These are phyloP conservation scores for Symphodus melops DNA, from an alignment of 2,113 vertebrate species.

Conservation along the genomic window DNA sequence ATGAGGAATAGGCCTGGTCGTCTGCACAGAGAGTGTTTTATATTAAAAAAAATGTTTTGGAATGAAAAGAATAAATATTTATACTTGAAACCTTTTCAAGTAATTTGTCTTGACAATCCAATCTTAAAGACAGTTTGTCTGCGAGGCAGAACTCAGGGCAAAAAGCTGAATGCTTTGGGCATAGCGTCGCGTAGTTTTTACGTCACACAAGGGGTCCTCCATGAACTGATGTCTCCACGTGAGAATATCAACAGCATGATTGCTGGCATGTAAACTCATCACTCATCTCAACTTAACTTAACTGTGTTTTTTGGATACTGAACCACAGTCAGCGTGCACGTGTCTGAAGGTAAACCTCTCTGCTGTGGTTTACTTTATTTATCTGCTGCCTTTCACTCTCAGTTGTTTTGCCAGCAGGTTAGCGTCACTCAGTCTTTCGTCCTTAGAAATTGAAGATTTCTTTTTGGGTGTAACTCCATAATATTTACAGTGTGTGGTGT, in stretches of 20 bases:
- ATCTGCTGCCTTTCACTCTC: neutral
- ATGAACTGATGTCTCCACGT: slow-evolving; percentile 70
- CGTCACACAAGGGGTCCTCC: slow-evolving; percentile 72
- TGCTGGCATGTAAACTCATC: slow-evolving; percentile 12
- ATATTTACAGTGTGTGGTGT: neutral
- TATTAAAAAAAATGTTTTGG: no score
- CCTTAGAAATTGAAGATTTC: neutral
- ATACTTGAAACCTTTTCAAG: no score
- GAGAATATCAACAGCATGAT: slow-evolving; percentile 71
- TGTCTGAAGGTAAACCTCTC: slow-evolving; percentile 38
- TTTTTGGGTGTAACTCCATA: neutral
- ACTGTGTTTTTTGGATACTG: neutral
- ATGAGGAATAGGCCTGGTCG: no score
- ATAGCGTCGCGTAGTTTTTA: slow-evolving; percentile 54
- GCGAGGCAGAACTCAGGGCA: neutral
- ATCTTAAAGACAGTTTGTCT: neutral
- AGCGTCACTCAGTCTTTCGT: neutral
- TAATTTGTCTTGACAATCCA: no score
- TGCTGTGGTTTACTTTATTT: neutral
- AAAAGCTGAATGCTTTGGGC: accelerated
- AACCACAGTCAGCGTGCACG: neutral
- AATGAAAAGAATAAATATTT: no score
- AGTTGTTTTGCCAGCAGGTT: slow-evolving; percentile 14
- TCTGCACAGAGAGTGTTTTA: no score
- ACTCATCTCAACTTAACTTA: neutral